Conservation (phyloP, 2,797 vertebrate species). For the Alexandromys oeconomus region DNA sequence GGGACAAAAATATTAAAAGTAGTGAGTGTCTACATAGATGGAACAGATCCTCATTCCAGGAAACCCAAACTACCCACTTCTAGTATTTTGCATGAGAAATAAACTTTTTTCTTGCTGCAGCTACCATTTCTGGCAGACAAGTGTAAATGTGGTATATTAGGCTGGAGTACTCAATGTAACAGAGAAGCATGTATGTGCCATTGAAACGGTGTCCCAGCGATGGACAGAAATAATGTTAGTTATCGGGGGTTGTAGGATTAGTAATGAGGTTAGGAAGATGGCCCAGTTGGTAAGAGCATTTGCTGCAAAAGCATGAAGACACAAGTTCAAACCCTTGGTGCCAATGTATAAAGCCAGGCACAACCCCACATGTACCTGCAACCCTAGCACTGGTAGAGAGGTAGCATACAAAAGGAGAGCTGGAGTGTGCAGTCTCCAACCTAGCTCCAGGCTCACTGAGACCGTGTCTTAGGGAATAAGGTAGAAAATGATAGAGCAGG, state of each 20-base stretch:
- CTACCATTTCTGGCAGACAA: neutral
- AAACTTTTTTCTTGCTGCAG: constrained; percentile 40
- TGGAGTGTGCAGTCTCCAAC: neutral
- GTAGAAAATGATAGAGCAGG: neutral
- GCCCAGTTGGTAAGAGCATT: neutral
- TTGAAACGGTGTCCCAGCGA: neutral
- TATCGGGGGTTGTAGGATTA: neutral
- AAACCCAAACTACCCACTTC: neutral
- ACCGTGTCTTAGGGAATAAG: neutral
- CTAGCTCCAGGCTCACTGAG: neutral
- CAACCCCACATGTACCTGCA: neutral
- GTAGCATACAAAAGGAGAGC: neutral
- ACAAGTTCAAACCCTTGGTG: neutral
- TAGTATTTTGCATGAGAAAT: neutral
- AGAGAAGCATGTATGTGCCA: neutral
- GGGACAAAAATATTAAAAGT: neutral
- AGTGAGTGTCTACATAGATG: neutral
- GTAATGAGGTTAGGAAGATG: neutral
- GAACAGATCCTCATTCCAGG: neutral
- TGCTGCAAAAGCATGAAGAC: neutral
- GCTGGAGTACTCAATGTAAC: neutral
- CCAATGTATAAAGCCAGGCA: neutral
- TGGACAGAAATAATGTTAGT: neutral
- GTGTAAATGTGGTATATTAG: neutral
- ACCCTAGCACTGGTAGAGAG: neutral